Percentiles rank a stretch among this genome's conserved stretches.
These are phyloP conservation scores for Melinopterus prodromus DNA, from an alignment of 2,888 invertebrate genomes.

Conservation along the genomic window DNA sequence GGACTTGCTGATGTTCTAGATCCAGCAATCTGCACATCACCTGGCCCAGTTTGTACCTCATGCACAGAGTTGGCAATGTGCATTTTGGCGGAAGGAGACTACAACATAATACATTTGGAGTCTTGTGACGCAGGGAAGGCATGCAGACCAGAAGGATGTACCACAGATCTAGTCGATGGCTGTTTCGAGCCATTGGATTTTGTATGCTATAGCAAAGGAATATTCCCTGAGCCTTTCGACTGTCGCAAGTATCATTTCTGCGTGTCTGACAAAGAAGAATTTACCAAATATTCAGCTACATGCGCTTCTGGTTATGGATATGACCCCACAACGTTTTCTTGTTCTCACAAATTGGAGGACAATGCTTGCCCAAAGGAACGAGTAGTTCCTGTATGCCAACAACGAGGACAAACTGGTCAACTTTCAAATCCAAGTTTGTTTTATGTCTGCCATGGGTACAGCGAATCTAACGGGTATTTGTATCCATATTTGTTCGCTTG, in stretches of 20 bases:
- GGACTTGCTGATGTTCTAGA: neutral
- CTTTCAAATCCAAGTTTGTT: slow-evolving; percentile 33
- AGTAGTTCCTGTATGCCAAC: slow-evolving; percentile 33
- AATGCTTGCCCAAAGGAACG: slow-evolving; percentile 6
- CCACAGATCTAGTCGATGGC: slow-evolving; percentile 4
- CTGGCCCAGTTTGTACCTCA: slow-evolving; percentile 24
- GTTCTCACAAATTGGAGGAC: slow-evolving; percentile 26
- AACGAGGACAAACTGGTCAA: slow-evolving; percentile 28
- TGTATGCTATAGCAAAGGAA: slow-evolving; percentile 25
- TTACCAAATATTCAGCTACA: neutral
- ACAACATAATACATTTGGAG: slow-evolving; percentile 6
- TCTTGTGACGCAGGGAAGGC: neutral
- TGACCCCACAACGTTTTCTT: slow-evolving; percentile 36
- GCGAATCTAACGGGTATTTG: neutral
- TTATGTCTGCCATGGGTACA: slow-evolving; percentile 34
- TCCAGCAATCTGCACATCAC: slow-evolving; percentile 8
- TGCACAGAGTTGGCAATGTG: slow-evolving; percentile 19
- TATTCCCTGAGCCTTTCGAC: slow-evolving; percentile 29
- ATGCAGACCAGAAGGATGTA: slow-evolving; percentile 18
- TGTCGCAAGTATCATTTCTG: slow-evolving; percentile 27
- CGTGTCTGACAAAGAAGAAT: neutral
- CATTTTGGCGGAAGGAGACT: neutral
- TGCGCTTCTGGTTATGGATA: slow-evolving; percentile 34
- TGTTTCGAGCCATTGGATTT: slow-evolving; percentile 24
- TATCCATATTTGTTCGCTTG: slow-evolving; percentile 35